Conservation (phyloP, 2,888 invertebrate genomes). For the Phrixothrix hirtus region DNA sequence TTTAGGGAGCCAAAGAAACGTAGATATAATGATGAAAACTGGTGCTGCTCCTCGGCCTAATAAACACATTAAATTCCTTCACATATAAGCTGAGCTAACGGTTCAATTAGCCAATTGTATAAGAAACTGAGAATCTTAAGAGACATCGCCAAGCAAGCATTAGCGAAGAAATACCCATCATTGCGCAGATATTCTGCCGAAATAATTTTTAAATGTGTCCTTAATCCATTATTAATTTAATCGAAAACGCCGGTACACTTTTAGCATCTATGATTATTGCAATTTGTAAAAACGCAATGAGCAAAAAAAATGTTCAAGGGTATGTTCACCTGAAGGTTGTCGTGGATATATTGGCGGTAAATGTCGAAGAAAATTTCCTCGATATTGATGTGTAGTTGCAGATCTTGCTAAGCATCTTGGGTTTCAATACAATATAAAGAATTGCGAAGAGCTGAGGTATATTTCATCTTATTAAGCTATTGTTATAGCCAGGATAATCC, state of each 20-base stretch:
- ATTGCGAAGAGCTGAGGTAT: conserved; percentile 76
- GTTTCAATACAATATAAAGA: conserved; percentile 74
- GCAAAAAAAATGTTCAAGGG: conserved; percentile 76
- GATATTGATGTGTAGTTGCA: conserved; percentile 87
- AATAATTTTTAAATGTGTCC: conserved; percentile 87
- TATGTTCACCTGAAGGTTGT: conserved; percentile 71
- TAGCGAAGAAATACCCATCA: conserved; percentile 51
- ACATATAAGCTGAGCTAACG: conserved; percentile 75
- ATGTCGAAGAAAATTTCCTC: conserved; percentile 73
- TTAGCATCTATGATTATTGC: conserved; percentile 89
- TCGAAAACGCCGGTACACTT: conserved; percentile 69
- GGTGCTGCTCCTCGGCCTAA: conserved; percentile 79
- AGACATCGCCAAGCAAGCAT: conserved; percentile 81
- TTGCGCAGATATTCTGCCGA: conserved; percentile 80
- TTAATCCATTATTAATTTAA: conserved; percentile 81
- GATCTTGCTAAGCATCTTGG: conserved; percentile 87
- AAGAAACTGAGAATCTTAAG: conserved; percentile 87
- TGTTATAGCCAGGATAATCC: too few relatives aligned
- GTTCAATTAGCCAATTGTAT: conserved; percentile 73
- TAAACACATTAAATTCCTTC: conserved; percentile 73
- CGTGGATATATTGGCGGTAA: conserved; percentile 73
- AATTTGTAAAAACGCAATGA: conserved; percentile 91
- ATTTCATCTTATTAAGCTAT: conserved; percentile 73
- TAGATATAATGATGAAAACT: conserved; percentile 70
- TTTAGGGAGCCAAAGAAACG: conserved; percentile 62